Conservation (phyloP, 2,797 vertebrate genomes). For the Crax fasciolata region DNA sequence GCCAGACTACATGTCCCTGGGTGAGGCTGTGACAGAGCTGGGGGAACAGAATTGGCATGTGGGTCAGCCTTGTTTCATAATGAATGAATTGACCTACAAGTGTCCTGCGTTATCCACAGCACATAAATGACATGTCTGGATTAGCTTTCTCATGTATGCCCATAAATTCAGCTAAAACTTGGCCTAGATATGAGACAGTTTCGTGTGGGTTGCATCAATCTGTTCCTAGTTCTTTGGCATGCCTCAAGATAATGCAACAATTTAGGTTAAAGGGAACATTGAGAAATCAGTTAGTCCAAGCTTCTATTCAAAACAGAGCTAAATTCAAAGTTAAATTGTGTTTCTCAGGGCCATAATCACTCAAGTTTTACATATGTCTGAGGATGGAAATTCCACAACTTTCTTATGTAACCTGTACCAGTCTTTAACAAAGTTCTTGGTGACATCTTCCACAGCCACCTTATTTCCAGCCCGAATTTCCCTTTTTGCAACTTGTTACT, state of each 20-base stretch:
- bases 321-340: background rate
- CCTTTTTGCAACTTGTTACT: background rate
- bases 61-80: background rate
- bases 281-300: background rate
- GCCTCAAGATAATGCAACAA: background rate
- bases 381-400: background rate
- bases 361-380: background rate
- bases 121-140: background rate
- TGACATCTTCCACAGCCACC: background rate
- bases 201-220: background rate
- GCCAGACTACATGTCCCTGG: background rate
- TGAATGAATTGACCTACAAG: background rate
- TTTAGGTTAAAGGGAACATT: background rate
- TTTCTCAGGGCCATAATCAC: background rate
- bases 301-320: background rate
- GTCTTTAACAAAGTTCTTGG: background rate
- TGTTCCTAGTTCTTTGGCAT: background rate
- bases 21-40: background rate
- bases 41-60: background rate
- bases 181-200: background rate
- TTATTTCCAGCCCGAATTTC: background rate
- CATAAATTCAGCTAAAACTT: constrained; percentile 20
- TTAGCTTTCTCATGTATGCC: background rate
- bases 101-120: background rate
- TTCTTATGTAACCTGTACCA: background rate